These are phyloP conservation scores for Montipora capricornis DNA, from an alignment of 64 coral and sea anemone species.

Conservation along the genomic window DNA sequence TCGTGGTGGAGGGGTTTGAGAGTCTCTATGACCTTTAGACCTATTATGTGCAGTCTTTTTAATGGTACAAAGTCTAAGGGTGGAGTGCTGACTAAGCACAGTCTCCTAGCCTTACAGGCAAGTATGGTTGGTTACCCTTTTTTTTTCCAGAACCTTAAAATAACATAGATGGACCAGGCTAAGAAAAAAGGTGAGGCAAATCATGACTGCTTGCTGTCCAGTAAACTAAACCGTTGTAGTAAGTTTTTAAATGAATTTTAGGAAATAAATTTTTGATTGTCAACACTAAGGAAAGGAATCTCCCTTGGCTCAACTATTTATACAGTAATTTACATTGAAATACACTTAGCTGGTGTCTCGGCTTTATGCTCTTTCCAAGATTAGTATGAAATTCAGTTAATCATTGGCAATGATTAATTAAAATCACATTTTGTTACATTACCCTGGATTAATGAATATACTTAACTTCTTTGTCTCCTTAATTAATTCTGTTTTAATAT, in stretches of 20 bases:
- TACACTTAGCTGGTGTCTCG: neutral
- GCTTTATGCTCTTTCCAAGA: neutral
- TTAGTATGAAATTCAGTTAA: conserved; percentile 5
- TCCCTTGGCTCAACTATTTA: neutral
- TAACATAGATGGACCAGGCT: too few species aligned
- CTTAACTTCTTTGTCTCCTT: neutral
- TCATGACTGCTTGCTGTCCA: neutral
- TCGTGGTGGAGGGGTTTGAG: neutral
- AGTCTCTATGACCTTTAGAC: neutral
- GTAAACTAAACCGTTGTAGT: neutral
- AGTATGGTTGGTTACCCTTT: neutral
- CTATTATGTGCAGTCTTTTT: neutral
- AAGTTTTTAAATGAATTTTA: neutral
- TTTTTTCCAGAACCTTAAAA: too few species aligned
- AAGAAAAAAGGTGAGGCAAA: neutral
- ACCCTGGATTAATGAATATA: neutral
- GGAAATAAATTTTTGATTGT: neutral
- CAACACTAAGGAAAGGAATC: neutral
- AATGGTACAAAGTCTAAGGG: neutral
- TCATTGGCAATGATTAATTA: too few species aligned
- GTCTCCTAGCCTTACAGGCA: neutral
- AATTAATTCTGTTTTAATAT: neutral
- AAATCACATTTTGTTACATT: neutral
- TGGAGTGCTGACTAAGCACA: neutral
- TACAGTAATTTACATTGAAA: neutral